Conservation (phyloP, 2,888 invertebrate genomes). For the Sinopyrophorus schimmeli region DNA sequence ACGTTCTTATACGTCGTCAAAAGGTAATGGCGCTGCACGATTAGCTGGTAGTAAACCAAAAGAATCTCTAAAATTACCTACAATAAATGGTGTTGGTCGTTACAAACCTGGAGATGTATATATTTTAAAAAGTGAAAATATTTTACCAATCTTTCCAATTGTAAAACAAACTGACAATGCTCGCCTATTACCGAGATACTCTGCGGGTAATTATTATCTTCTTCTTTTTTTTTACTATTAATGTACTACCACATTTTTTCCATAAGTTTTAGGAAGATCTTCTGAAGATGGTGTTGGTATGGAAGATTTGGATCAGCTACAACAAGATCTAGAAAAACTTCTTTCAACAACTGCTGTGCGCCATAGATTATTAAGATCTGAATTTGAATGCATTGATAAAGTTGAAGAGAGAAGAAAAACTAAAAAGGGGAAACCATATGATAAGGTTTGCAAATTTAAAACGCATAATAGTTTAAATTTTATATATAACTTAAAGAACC, state of each 20-base stretch:
- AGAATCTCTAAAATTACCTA: slow-evolving; percentile 37
- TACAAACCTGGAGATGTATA: slow-evolving; percentile 58
- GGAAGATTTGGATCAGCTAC: slow-evolving; percentile 86
- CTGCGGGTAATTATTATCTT: slow-evolving; percentile 55
- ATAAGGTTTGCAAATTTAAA: slow-evolving; percentile 43
- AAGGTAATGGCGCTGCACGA: slow-evolving; percentile 57
- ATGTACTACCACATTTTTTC: too few relatives aligned
- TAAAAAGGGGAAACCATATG: slow-evolving; percentile 50
- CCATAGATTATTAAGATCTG: slow-evolving; percentile 74
- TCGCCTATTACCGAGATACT: slow-evolving; percentile 68
- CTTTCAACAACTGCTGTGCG: slow-evolving; percentile 82
- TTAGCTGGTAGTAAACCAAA: slow-evolving; percentile 60
- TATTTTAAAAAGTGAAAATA: slow-evolving; percentile 52
- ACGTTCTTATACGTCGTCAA: slow-evolving; percentile 30
- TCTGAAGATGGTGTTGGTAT: slow-evolving; percentile 79
- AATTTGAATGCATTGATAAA: slow-evolving; percentile 70
- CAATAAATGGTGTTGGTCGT: slow-evolving; percentile 60
- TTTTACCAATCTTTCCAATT: slow-evolving; percentile 62
- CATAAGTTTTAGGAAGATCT: slow-evolving; percentile 63
- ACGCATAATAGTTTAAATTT: too few relatives aligned
- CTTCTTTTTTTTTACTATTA: too few relatives aligned
- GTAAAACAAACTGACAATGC: slow-evolving; percentile 72
- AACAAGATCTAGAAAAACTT: slow-evolving; percentile 84
- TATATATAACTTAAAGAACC: too few relatives aligned
- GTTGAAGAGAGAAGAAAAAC: slow-evolving; percentile 62